Evolutionary conservation across 1,140 invertebrate genomes (phyloP).

Genomic region (Wiebesia pumilae): DNA sequence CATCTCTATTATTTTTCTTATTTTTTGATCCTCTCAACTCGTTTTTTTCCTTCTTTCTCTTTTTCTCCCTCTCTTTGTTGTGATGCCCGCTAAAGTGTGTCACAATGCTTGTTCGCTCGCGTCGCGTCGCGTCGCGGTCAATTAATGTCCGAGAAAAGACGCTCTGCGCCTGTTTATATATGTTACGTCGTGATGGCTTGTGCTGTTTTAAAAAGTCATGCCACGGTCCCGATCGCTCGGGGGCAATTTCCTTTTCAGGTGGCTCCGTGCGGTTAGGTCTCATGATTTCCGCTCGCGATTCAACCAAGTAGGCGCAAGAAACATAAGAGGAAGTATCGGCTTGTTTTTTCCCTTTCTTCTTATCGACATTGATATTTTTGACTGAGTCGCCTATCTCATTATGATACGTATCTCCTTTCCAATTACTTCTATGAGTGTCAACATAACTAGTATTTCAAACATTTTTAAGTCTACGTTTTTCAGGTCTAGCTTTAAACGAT

Average conservation of each 20-base stretch:
- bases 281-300: conserved; percentile 42
- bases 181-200: neutral
- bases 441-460: too few relatives aligned
- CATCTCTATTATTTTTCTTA: neutral
- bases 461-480: neutral
- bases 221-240: too few relatives aligned
- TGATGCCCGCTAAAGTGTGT: conserved; percentile 55
- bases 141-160: conserved; percentile 56
- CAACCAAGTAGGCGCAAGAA: neutral
- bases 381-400: too few relatives aligned
- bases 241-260: conserved; percentile 52
- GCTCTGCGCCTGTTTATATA: neutral
- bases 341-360: neutral
- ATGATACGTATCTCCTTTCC: too few relatives aligned
- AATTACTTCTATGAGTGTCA: too few relatives aligned
- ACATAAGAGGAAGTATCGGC: neutral
- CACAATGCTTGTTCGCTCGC: conserved; percentile 22
- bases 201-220: conserved; percentile 8
- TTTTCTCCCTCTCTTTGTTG: neutral
- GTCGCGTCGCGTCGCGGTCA: conserved; percentile 54
- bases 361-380: neutral
- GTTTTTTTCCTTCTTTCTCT: neutral
- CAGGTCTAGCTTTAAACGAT: neutral
- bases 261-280: neutral
- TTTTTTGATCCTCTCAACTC: too few relatives aligned